Base-by-base conservation (phyloP, 35 echinoderm and acorn worm genomes). In the Acanthaster planci region DNA sequence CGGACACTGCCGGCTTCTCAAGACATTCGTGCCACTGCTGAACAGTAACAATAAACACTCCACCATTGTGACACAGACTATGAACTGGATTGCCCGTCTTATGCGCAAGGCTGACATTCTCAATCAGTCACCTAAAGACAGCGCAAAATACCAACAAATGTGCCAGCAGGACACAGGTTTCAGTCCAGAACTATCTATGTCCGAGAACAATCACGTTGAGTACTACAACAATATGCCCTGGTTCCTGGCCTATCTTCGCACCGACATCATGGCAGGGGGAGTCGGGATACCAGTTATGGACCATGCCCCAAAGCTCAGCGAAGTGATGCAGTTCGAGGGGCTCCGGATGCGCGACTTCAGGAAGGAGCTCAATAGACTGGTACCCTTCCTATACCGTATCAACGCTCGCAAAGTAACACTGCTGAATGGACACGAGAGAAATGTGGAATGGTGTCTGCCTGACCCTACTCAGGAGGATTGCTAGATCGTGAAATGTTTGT, bases 141-240 rank as follows among this genome's bases (percentile, higher is more conserved):
- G 2, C 14, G 9, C 39, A 17, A 40, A 40, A 7, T 80, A 4
- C 35, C 38, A 26, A 1, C 40, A 14, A 0, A 27, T 10, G 57
- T 39, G 29, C 22, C 29, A 7, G 23, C 7, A 16, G 44, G 23
- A 42, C 60, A 84, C 26, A 15, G 38, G 36, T 77, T 47, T 47
- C 12, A 47, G 42, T 47, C 12, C 4, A 6, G 12, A 6, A 12
- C 42, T 47, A 4, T 47, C 42, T 12, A 32, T 27, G 67, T 17
- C 7, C 8, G 9, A 9, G 5, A 37, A 32, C 22, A 47, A 17
- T 12, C 39, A 47, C 23, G 14, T 37, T n/a, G 90, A 92, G 47
- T 92, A 92, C 72, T 88, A 67, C 36, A 78, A 92, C 52, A 88
- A 92, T 38, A 88, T 79, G 12, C 1, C 36, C 17, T 78, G 39